These are phyloP conservation scores for Hymenochirus boettgeri DNA, from an alignment of 2,113 vertebrate genomes.

Conservation along the genomic window DNA sequence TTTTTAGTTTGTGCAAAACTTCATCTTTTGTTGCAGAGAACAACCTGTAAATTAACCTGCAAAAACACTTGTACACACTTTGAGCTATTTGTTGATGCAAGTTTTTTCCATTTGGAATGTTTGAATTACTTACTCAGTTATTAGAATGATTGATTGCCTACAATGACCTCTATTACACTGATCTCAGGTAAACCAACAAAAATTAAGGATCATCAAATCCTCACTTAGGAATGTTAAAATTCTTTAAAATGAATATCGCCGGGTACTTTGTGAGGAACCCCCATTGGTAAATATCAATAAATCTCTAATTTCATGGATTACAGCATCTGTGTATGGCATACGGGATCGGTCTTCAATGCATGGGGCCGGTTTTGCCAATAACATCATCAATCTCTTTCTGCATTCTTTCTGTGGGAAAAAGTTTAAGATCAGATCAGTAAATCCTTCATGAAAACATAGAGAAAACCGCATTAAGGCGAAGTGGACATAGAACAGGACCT, in stretches of 20 bases:
- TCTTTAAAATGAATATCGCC: conserved; percentile 43
- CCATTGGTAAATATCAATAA: conserved; percentile 43
- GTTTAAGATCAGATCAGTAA: background rate
- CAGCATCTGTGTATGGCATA: conserved; percentile 43
- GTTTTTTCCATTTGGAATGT: too few species aligned
- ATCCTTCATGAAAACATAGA: too few species aligned
- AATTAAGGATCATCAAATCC: background rate
- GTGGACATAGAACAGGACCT: too few species aligned
- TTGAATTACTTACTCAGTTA: too few species aligned
- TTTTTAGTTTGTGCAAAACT: too few species aligned
- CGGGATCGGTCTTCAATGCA: conserved; percentile 40
- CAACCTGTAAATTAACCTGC: too few species aligned
- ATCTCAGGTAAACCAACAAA: too few species aligned
- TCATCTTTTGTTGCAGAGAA: too few species aligned
- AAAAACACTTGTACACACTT: too few species aligned
- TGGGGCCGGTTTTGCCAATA: conserved; percentile 38
- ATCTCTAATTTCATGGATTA: conserved; percentile 47
- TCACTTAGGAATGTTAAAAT: conserved; percentile 53
- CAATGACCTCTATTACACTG: too few species aligned
- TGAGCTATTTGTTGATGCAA: too few species aligned
- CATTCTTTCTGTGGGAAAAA: conserved; percentile 37
- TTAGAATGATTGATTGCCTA: too few species aligned
- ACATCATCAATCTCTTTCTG: conserved; percentile 44
- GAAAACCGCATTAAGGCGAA: background rate
- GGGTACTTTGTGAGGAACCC: conserved; percentile 43